Evolutionary conservation across 2,113 vertebrate genomes (phyloP), one percentile per base, ranked within the genome.

Genomic region (Cyanoramphus novaezelandiae): DNA sequence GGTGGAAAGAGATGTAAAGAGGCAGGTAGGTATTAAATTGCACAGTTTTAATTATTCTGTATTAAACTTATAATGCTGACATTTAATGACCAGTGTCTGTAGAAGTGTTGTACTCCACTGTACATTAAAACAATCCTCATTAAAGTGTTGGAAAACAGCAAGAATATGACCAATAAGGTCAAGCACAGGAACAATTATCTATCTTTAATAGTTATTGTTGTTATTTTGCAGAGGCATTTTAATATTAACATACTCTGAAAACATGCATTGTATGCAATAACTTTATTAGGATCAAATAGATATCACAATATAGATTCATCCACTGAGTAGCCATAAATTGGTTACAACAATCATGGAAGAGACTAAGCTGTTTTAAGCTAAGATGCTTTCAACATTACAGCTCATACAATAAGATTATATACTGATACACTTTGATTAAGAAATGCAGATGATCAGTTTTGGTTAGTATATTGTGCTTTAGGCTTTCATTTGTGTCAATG

Each of bases 211-310:
- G 55, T 31, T 78, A n/a, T 29, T 29, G 62, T 52, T 0, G 1
- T 52, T 86, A 53, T 71, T 96, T 93, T 77, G 81, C 68, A 89
- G 41, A 75, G 86, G 92, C 44, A 69, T 84, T 89, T 82, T 47
- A 68, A 35, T 53, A 90, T 67, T 47, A 95, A 80, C 87, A 60
- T 93, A 95, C 68, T 92, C 89, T 88, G 88, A 94, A 96, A 92
- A 78, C 79, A 92, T 74, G 55, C 83, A 92, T 78, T 97, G 92
- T 98, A 97, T 91, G 97, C 97, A 98, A 98, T 97, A 97, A 97
- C 97, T 98, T 98, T 98, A 98, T 98, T 98, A 97, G 97, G 94
- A 64, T 98, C 98, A 98, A 98, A 98, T 96, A 98, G 93, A 98
- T 98, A 97, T 96, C 97, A 98, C 98, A 98, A 98, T 97, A 98